phyloP scores from a whole-genome alignment of 2,888 invertebrate species.

The Cheiracanthium punctorium region DNA sequence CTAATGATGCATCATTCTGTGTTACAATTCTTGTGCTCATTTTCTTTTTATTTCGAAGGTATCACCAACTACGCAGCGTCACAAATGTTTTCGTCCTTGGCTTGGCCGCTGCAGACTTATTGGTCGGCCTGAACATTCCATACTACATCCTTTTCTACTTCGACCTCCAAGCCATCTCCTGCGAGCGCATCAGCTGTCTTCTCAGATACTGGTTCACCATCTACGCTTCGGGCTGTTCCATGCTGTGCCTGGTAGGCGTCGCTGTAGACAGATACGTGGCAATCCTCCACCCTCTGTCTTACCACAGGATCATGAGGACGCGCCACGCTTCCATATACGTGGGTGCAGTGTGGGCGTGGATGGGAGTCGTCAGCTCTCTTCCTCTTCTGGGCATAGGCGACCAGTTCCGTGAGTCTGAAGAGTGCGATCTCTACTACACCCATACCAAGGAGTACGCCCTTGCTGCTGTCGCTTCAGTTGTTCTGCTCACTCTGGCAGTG shows the following conservation, averaged over 20 bases:
- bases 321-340: conserved; percentile 58
- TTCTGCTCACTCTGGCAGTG: conserved; percentile 70
- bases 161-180: conserved; percentile 68
- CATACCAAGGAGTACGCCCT: conserved; percentile 68
- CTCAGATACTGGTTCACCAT: conserved; percentile 71
- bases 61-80: conserved; percentile 68
- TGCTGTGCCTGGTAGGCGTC: conserved; percentile 71
- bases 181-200: conserved; percentile 71
- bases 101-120: conserved; percentile 71
- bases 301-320: conserved; percentile 70
- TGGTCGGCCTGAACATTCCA: conserved; percentile 71
- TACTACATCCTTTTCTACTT: conserved; percentile 73
- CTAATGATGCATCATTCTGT: no score
- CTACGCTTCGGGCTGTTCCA: conserved; percentile 71
- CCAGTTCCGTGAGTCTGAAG: conserved; percentile 60
- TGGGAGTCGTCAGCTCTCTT: conserved; percentile 71
- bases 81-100: conserved; percentile 72
- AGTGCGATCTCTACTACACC: conserved; percentile 73
- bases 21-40: no score
- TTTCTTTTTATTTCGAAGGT: conserved; percentile 34
- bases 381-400: conserved; percentile 70
- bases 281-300: conserved; percentile 71
- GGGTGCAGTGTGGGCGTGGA: conserved; percentile 71
- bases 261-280: conserved; percentile 72
- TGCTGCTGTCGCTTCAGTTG: conserved; percentile 71